Base-by-base conservation (phyloP, 2,888 invertebrate genomes). In the Toxonevra muliebris region DNA sequence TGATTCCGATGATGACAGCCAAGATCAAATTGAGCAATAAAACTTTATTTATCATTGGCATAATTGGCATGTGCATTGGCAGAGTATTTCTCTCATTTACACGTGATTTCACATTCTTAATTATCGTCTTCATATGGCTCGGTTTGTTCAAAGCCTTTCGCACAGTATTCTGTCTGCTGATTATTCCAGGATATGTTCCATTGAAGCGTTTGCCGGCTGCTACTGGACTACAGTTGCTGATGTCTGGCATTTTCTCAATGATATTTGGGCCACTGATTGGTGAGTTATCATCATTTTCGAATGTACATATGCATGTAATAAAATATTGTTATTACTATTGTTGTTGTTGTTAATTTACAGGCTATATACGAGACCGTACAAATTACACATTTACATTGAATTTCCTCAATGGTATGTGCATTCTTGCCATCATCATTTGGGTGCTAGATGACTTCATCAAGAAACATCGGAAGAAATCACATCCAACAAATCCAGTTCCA, bases 101-200 rank as follows among this genome's bases (percentile, higher is more conserved):
- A 52, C 88, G 88, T 72, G 85, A 86, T 2, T 90, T 88, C 75
- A 79, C 82, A 13, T 81, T 88, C 1, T 85, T 89, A 13, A 76
- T 92, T 19, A 73, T 86, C 10, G 88, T 90, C 7, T 90, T 90
- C 9, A 85, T 89, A 0, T 88, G 91, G 71, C 88, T 92, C 74
- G 92, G 92, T 0, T 87, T 90, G 64, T 91, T 91, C 30, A 92
- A 92, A 84, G 92, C 90, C 1, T 83, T 92, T 40, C 86, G 92
- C 66, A 91, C 92, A 1, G 90, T 92, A 20, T 92, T 92, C 77
- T 91, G 91, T 88, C 89, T 91, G 0, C 80, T 92, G 13, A 91
- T 92, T 13, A 91, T 92, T 75, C 92, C 92, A 1, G 88, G 89
- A 0, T 88, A 92, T 79, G 92, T 92, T 41, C 89, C 92, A 0